A percentile compares a stretch with the other conserved stretches of the same genome.
Conservation (phyloP, 2,113 vertebrate genomes). For the Sceloporus undulatus region DNA sequence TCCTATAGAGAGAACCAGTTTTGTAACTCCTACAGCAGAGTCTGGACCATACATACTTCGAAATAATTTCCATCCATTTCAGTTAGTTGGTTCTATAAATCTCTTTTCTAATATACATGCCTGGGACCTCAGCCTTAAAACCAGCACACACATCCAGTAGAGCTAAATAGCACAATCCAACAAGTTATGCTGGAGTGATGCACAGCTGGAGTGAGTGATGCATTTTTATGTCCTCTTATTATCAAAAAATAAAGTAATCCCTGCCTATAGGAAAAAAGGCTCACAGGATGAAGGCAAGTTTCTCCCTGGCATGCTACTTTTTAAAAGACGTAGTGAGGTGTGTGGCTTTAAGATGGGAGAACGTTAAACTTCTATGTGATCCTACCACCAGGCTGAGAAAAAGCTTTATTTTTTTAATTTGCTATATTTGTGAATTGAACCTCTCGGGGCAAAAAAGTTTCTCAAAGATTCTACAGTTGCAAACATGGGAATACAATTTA, state of each 20-base stretch:
- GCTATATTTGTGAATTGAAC: background rate
- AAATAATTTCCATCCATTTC: background rate
- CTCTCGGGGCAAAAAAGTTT: background rate
- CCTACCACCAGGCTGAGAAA: background rate
- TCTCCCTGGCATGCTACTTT: background rate
- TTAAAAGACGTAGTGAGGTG: background rate
- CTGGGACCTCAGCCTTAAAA: background rate
- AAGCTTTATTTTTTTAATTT: background rate
- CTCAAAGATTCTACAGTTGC: background rate
- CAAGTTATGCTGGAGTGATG: no score
- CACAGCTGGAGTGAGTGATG: no score
- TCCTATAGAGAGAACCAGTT: no score
- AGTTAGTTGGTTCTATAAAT: no score
- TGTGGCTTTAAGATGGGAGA: background rate
- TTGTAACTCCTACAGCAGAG: background rate
- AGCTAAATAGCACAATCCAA: background rate
- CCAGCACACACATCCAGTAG: background rate
- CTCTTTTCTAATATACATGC: background rate
- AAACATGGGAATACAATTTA: background rate
- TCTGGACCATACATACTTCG: background rate
- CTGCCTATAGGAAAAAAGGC: background rate
- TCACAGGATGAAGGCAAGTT: background rate
- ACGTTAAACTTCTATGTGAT: background rate
- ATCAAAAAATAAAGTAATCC: no score
- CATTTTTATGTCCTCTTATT: background rate